Evolutionary conservation across 2,113 vertebrate species (phyloP).

Genomic region (Petromus typicus): DNA sequence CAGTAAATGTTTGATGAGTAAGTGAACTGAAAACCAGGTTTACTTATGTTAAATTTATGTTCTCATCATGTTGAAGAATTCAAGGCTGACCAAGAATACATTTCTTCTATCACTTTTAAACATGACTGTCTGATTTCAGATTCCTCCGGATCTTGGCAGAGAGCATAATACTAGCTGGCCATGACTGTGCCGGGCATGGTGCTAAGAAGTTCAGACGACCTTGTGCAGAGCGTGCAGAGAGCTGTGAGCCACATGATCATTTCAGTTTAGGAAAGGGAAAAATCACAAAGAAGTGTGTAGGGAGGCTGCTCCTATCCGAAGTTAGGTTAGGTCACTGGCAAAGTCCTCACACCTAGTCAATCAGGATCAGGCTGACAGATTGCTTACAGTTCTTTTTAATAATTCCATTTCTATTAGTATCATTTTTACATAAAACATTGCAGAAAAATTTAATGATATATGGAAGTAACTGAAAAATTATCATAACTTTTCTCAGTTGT

Average conservation of each 20-base stretch:
- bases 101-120: background rate
- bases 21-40: background rate
- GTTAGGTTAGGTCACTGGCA: background rate
- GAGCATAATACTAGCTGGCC: background rate
- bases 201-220: background rate
- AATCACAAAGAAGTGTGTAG: background rate
- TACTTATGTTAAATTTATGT: background rate
- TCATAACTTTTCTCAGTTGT: background rate
- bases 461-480: background rate
- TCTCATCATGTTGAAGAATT: background rate
- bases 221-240: background rate
- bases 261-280: background rate
- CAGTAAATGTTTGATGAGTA: conserved; percentile 10
- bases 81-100: background rate
- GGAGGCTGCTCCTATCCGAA: background rate
- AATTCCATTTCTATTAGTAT: conserved; percentile 30
- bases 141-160: background rate
- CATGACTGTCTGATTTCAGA: background rate
- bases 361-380: background rate
- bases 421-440: background rate
- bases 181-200: background rate
- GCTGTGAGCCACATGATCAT: background rate
- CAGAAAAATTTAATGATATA: background rate
- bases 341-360: background rate
- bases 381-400: background rate